Evolutionary conservation across 1,140 invertebrate species (phyloP).

Genomic region (Venustaconcha ellipsiformis): DNA sequence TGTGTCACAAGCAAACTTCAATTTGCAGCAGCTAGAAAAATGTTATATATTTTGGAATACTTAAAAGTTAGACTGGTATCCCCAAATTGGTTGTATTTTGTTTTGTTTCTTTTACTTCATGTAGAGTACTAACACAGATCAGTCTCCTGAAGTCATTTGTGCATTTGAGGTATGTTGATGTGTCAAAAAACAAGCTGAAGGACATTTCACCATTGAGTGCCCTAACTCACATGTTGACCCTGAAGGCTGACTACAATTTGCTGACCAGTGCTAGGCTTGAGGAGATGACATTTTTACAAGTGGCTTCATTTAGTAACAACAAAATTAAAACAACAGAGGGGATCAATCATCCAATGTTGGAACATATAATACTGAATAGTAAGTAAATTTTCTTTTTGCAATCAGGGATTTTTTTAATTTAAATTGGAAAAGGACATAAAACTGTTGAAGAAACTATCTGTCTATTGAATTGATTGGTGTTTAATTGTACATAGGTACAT

Average conservation of each 20-base stretch:
- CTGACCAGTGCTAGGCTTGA: constrained; percentile 63
- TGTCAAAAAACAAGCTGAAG: constrained; percentile 65
- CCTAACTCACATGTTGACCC: constrained; percentile 66
- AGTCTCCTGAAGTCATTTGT: constrained; percentile 62
- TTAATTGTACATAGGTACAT: too few species aligned
- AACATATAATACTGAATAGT: constrained; percentile 65
- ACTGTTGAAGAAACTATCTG: too few species aligned
- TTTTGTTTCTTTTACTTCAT: constrained; percentile 31
- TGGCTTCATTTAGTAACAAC: constrained; percentile 66
- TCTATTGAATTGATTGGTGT: too few species aligned
- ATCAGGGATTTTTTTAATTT: too few species aligned
- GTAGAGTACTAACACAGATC: constrained; percentile 65
- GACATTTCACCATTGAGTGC: constrained; percentile 64
- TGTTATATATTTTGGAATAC: too few species aligned
- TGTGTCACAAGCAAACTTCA: too few species aligned
- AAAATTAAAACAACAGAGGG: constrained; percentile 64
- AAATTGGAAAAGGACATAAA: too few species aligned
- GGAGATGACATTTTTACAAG: constrained; percentile 67
- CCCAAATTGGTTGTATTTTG: too few species aligned
- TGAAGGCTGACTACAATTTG: constrained; percentile 66
- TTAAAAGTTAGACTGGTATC: too few species aligned
- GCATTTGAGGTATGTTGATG: constrained; percentile 66
- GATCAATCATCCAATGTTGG: constrained; percentile 66
- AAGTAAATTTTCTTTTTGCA: constrained; percentile 33
- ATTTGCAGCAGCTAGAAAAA: too few species aligned